These are phyloP conservation scores for Griposia aprilina DNA, from an alignment of 2,888 invertebrate species.

Conservation along the genomic window DNA sequence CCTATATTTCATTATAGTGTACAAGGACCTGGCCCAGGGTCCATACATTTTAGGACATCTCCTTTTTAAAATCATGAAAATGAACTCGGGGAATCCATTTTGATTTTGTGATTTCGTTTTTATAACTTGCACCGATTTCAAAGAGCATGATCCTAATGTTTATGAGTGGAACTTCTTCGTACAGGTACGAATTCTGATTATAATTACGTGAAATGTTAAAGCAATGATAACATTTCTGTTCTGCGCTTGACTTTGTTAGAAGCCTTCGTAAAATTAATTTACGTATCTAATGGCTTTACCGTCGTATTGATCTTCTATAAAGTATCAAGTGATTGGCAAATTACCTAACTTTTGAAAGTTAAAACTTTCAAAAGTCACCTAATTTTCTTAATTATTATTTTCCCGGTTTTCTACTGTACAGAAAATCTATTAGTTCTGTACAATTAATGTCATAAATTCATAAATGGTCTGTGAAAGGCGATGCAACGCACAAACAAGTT, in stretches of 20 bases:
- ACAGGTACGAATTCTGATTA: background rate
- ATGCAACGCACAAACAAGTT: conserved; percentile 66
- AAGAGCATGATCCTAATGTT: conserved; percentile 4
- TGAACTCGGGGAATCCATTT: background rate
- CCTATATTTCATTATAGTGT: no score
- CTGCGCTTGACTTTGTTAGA: background rate
- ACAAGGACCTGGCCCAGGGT: no score
- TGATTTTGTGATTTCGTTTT: background rate
- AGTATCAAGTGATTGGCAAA: background rate
- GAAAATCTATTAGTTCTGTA: conserved; percentile 23
- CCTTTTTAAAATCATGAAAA: background rate
- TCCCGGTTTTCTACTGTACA: background rate
- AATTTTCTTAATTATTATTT: background rate
- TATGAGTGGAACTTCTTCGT: conserved; percentile 12
- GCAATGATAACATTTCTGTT: background rate
- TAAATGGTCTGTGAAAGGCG: conserved; percentile 56
- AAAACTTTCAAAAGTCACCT: no score
- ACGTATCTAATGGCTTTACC: background rate
- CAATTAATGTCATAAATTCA: conserved; percentile 57
- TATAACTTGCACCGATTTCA: conserved; percentile 7
- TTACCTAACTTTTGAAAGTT: background rate
- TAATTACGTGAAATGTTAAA: background rate
- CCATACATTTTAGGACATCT: no score
- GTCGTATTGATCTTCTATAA: background rate
- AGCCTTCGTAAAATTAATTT: background rate